Percentiles rank a stretch among this genome's conserved stretches.
Evolutionary conservation across 2,888 invertebrate genomes (phyloP).

Genomic region (Portevinia maculata): DNA sequence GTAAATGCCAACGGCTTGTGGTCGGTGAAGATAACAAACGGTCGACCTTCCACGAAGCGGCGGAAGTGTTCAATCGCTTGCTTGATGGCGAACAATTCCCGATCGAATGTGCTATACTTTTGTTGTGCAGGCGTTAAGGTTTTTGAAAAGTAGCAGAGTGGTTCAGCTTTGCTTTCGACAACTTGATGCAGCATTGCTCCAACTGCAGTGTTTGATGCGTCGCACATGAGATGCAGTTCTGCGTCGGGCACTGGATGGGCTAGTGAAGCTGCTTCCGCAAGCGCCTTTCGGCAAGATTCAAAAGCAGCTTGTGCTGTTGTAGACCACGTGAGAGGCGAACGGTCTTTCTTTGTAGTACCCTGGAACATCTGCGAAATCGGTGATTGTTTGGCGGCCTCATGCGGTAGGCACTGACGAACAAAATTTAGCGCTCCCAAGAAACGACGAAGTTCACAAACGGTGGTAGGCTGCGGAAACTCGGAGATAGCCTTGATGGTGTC

Average conservation of each 20-base stretch:
- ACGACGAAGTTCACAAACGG: constrained; percentile 4
- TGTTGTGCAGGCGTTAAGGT: too few relatives aligned
- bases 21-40: too few relatives aligned
- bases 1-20: too few relatives aligned
- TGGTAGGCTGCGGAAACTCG: constrained; percentile 18
- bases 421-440: constrained; percentile 33
- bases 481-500: constrained; percentile 14
- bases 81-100: constrained; percentile 30
- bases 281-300: too few relatives aligned
- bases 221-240: too few relatives aligned
- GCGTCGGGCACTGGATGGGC: too few relatives aligned
- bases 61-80: constrained; percentile 24
- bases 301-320: too few relatives aligned
- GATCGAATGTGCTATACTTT: too few relatives aligned
- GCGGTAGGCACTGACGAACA: too few relatives aligned
- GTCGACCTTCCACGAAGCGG: too few relatives aligned
- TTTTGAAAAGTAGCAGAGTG: constrained; percentile 32
- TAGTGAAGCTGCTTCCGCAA: too few relatives aligned
- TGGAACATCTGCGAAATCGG: constrained; percentile 12
- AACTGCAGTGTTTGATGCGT: constrained; percentile 12
- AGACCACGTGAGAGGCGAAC: too few relatives aligned
- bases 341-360: constrained; percentile 38
- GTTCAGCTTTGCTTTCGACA: constrained; percentile 13
- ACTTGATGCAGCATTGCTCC: constrained; percentile 27
- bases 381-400: constrained; percentile 18